A percentile compares a stretch with the other conserved stretches of the same genome.
Conservation (phyloP, 2,113 vertebrate species). For the Limanda limanda region DNA sequence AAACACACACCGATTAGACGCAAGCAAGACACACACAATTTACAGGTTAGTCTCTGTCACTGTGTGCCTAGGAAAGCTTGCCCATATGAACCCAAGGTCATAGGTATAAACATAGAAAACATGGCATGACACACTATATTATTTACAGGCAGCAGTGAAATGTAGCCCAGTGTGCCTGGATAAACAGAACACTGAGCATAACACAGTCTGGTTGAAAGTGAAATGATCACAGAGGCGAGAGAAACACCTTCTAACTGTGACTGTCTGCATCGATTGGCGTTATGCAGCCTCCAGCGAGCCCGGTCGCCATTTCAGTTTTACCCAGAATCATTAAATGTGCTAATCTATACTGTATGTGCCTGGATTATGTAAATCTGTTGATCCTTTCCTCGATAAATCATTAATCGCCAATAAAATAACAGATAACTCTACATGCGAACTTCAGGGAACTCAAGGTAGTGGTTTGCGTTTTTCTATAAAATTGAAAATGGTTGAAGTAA, state of each 20-base stretch:
- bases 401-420: not conserved
- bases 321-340: conserved; percentile 21
- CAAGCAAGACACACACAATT: conserved; percentile 30
- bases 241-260: too few relatives aligned
- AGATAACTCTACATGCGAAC: not conserved
- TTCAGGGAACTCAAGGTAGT: not conserved
- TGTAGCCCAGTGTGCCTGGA: not conserved
- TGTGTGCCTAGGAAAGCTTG: conserved; percentile 24
- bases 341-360: not conserved
- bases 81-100: not conserved
- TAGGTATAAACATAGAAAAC: conserved; percentile 9
- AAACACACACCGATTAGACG: conserved; percentile 21
- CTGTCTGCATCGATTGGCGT: too few relatives aligned
- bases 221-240: too few relatives aligned
- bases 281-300: not conserved
- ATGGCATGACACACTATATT: not conserved
- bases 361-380: not conserved
- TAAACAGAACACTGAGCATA: not conserved
- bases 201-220: not conserved
- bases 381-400: conserved; percentile 1
- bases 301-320: not conserved
- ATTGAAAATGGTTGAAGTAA: not conserved
- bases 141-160: conserved; percentile 1
- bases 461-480: not conserved
- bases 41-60: conserved; percentile 21